Evolutionary conservation across 2,113 vertebrate genomes (phyloP).

Genomic region (Cepphus grylle): DNA sequence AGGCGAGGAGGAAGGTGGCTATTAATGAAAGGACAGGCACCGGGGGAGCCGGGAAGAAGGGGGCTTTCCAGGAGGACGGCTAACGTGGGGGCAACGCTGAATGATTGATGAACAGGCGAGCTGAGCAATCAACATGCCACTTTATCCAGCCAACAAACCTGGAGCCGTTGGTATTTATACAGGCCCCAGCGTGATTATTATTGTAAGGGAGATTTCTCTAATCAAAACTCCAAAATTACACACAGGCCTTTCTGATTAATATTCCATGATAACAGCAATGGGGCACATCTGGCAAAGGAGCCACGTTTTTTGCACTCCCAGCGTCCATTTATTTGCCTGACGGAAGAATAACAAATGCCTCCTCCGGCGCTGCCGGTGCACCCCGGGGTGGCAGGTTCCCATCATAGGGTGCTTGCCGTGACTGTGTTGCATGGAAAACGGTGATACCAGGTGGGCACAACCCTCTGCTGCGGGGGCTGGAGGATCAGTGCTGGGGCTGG

Average conservation of each 20-base stretch:
- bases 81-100: not conserved
- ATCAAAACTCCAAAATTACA: slow-evolving; percentile 80
- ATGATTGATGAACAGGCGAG: slow-evolving; percentile 72
- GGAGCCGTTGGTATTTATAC: slow-evolving; percentile 65
- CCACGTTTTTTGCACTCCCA: slow-evolving; percentile 10
- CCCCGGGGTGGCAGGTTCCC: not conserved
- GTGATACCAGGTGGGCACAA: not conserved
- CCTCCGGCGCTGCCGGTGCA: fast-evolving
- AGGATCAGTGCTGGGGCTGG: not conserved
- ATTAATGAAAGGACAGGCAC: not conserved
- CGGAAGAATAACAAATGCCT: slow-evolving; percentile 48
- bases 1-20: slow-evolving; percentile 12
- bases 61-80: slow-evolving; percentile 1
- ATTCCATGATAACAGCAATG: slow-evolving; percentile 75
- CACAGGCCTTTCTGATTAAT: slow-evolving; percentile 77
- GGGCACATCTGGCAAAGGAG: slow-evolving; percentile 74
- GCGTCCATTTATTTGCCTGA: slow-evolving; percentile 52
- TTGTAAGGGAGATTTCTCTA: slow-evolving; percentile 79
- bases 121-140: slow-evolving; percentile 61
- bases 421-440: fast-evolving
- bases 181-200: slow-evolving; percentile 76
- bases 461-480: too few species aligned
- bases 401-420: fast-evolving
- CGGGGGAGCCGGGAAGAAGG: not conserved
- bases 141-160: slow-evolving; percentile 48